Conservation (phyloP, 1,140 invertebrate species). For the Calycopis cecrops region DNA sequence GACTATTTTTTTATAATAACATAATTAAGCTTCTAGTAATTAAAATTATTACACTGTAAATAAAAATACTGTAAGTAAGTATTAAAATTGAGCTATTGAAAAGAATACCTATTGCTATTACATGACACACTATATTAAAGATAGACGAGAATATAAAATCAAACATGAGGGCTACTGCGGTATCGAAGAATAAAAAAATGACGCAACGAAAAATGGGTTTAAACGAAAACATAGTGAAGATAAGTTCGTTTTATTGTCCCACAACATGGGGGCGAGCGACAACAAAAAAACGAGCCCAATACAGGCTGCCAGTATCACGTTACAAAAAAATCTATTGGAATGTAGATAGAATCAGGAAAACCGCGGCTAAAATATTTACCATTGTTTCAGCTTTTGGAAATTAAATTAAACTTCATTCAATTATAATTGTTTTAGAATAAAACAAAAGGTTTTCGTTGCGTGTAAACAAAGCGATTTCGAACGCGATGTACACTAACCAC, state of each 20-base stretch:
- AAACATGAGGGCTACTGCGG: slow-evolving; percentile 49
- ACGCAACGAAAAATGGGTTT: slow-evolving; percentile 60
- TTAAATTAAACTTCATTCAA: neutral
- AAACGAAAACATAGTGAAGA: slow-evolving; percentile 62
- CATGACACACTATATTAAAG: too few species aligned
- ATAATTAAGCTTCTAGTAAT: too few species aligned
- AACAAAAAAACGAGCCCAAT: slow-evolving; percentile 41
- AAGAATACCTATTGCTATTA: too few species aligned
- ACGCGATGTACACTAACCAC: too few species aligned
- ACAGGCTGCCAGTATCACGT: slow-evolving; percentile 41
- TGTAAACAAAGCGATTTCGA: too few species aligned
- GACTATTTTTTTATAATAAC: too few species aligned
- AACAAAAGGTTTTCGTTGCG: too few species aligned
- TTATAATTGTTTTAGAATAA: too few species aligned
- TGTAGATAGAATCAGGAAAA: slow-evolving; percentile 25
- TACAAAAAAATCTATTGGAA: slow-evolving; percentile 39
- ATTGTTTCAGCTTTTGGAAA: neutral
- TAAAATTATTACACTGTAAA: too few species aligned
- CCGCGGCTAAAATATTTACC: neutral
- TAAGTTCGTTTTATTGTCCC: slow-evolving; percentile 62
- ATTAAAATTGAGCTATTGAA: too few species aligned
- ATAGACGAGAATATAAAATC: slow-evolving; percentile 25
- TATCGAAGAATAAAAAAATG: slow-evolving; percentile 52
- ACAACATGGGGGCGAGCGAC: slow-evolving; percentile 54
- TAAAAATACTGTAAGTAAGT: too few species aligned